Percentiles rank a stretch among this genome's conserved stretches.
Evolutionary conservation across 2,113 vertebrate species (phyloP).

Genomic region (Protobothrops mucrosquamatus): DNA sequence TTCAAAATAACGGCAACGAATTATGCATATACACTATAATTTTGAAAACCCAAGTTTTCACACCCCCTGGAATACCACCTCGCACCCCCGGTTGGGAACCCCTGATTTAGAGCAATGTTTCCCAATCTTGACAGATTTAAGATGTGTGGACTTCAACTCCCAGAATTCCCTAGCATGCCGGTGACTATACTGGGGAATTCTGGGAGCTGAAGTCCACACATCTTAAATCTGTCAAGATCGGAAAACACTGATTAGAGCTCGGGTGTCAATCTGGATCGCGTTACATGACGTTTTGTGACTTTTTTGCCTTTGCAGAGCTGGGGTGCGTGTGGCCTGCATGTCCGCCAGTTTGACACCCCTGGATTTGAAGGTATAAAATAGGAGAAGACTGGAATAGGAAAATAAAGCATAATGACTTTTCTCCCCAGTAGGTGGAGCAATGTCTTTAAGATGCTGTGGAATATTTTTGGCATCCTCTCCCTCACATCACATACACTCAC

Average conservation of each 20-base stretch:
- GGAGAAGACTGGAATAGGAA: not conserved
- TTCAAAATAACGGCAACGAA: no score
- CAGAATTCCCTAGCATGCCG: not conserved
- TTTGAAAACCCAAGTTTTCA: no score
- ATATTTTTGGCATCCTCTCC: not conserved
- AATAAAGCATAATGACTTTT: not conserved
- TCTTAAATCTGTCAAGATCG: not conserved
- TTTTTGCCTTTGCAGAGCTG: no score
- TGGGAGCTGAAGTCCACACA: not conserved
- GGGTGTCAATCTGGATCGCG: no score
- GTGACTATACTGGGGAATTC: not conserved
- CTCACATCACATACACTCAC: not conserved
- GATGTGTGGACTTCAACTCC: not conserved
- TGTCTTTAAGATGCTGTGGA: constrained; percentile 21
- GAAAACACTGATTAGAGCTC: not conserved
- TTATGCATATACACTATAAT: no score
- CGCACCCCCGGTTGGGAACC: no score
- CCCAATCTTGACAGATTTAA: not conserved
- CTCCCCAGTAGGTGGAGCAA: constrained; percentile 54
- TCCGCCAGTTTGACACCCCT: no score
- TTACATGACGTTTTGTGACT: no score
- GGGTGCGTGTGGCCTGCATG: no score
- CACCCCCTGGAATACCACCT: no score
- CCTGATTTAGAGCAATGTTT: not conserved
- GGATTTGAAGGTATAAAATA: not conserved